Conservation (phyloP, 2,797 vertebrate genomes). For the Graptemys geographica region DNA sequence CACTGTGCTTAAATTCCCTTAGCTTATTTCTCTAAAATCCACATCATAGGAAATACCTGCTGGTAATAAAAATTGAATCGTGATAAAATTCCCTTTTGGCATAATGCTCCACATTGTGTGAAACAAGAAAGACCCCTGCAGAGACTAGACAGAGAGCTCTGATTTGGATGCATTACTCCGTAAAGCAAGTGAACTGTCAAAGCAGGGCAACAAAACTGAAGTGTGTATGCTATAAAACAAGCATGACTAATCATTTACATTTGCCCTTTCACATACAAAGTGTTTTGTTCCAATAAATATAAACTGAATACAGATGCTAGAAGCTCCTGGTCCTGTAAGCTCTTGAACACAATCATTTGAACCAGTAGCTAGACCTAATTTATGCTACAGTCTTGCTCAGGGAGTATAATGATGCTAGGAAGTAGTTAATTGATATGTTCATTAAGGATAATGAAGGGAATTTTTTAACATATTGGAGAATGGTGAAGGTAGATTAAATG, state of each 20-base stretch:
- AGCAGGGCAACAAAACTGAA: slow-evolving; percentile 29
- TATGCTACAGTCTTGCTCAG: neutral
- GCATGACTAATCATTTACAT: slow-evolving; percentile 4
- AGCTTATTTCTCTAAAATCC: slow-evolving; percentile 32
- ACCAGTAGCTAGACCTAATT: neutral
- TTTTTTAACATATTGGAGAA: neutral
- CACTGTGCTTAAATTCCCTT: neutral
- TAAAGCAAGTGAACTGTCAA: slow-evolving; percentile 21
- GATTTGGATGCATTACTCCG: slow-evolving; percentile 10
- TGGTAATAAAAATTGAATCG: slow-evolving; percentile 35
- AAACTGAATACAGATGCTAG: neutral
- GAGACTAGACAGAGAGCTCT: slow-evolving; percentile 19
- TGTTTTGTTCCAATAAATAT: slow-evolving; percentile 34
- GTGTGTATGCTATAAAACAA: slow-evolving; percentile 8
- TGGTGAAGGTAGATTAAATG: neutral
- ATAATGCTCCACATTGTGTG: slow-evolving; percentile 18
- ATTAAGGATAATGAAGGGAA: neutral
- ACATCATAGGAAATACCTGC: neutral
- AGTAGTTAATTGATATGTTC: neutral
- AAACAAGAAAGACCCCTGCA: slow-evolving; percentile 8
- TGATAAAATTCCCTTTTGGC: slow-evolving; percentile 21
- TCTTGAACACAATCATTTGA: slow-evolving; percentile 10
- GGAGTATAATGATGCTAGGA: neutral
- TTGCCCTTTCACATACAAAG: slow-evolving; percentile 35
- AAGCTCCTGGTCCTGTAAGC: neutral